Base-by-base conservation (phyloP, 2,888 invertebrate species). In the Gandaritis pyraliata region DNA sequence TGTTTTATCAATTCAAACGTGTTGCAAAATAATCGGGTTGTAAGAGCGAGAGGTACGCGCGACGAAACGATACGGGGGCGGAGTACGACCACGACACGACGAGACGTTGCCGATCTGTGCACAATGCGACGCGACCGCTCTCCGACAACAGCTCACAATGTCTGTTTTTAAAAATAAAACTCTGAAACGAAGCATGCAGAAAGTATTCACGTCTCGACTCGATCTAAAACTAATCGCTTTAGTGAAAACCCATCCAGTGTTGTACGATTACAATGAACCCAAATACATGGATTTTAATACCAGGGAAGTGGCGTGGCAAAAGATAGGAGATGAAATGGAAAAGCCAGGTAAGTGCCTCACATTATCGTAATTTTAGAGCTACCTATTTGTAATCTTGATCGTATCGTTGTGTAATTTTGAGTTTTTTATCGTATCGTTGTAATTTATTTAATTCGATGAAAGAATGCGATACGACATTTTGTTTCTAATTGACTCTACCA, bases 281-380 rank as follows among this genome's bases (percentile, higher is more conserved):
- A 85, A 86, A 58, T 91, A 92, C 58, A 87, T 90, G 87, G 89
- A 92, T 67, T 88, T 87, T 54, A 90, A 92, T 43, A 74, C 85
- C 0, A 77, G 91, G 11, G 91, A 91, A 58, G 91, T 91, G 16
- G 83, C 87, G 1, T 92, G 91, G 91, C 91, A 92, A 71, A 88
- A 82, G 71, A 91, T 92, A 33, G 91, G 91, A 4, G 91, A 92
- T 63, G 86, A 86, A 57, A 69, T 92, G 16, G 82, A 86, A 66
- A 78, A 80, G 57, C 83, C 92, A 46, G 90, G 91, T 91, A 64
- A 80, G 86, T 78, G n/a, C 11, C 11, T 16, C 8, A 5, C 4
- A 33, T 8, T 7, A 43, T 43, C 10, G 43, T 11, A 7, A 10
- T 30, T n/a, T 39, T 38, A 46, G 3, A 15, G 0, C 12, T n/a